These are phyloP conservation scores for Argya squamiceps DNA, from an alignment of 2,797 vertebrate species.

Conservation along the genomic window DNA sequence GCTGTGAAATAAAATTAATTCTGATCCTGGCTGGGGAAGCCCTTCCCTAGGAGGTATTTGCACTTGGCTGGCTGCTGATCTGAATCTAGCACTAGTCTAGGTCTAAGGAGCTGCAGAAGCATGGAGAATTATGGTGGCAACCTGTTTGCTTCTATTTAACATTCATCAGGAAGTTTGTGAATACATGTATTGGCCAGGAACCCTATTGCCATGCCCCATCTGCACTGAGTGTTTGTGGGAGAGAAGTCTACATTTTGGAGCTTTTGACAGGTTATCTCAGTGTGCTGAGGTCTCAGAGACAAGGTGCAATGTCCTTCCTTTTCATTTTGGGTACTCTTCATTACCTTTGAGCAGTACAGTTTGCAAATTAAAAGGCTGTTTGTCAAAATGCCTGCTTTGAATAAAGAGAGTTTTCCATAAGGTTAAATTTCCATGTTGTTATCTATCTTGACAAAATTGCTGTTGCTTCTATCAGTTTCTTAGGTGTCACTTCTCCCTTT, in stretches of 20 bases:
- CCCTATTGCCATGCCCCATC: accelerated
- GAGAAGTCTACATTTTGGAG: background rate
- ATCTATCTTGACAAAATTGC: background rate
- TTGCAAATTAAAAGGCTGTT: background rate
- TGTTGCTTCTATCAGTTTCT: background rate
- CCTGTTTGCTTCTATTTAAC: background rate
- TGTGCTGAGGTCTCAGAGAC: background rate
- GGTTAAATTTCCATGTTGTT: background rate
- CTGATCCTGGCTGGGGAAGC: background rate
- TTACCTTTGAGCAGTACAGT: background rate
- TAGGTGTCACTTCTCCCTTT: background rate
- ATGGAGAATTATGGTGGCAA: background rate
- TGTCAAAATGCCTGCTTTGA: background rate
- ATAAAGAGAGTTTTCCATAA: background rate
- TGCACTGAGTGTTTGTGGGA: background rate
- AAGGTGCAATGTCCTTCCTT: background rate
- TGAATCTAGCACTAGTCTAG: accelerated
- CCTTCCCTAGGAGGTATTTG: background rate
- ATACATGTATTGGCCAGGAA: background rate
- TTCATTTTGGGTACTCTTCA: background rate
- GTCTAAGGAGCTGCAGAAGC: background rate
- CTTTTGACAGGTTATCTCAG: background rate
- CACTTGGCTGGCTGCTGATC: background rate
- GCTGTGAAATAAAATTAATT: background rate
- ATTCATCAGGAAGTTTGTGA: background rate